Percentiles rank a stretch among this genome's conserved stretches.
Conservation (phyloP, 2,113 vertebrate genomes). For the Euleptes europaea region DNA sequence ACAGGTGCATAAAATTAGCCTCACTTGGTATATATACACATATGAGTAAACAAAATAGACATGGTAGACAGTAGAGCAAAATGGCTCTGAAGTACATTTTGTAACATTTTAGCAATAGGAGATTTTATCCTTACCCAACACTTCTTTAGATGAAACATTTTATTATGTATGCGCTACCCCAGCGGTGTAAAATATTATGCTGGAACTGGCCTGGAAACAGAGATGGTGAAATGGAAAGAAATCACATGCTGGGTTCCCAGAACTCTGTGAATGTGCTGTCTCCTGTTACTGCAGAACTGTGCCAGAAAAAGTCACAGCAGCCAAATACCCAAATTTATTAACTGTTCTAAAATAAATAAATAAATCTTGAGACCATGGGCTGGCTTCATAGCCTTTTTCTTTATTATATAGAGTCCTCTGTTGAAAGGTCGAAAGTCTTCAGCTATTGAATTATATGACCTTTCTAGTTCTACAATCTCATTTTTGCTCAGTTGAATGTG, state of each 20-base stretch:
- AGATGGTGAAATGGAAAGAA: background rate
- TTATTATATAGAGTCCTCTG: background rate
- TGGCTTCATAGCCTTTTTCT: rapidly evolving
- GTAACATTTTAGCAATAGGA: background rate
- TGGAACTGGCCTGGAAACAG: background rate
- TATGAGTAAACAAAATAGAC: no score
- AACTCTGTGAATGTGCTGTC: background rate
- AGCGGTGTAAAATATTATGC: background rate
- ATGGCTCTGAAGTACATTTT: no score
- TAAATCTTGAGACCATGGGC: rapidly evolving
- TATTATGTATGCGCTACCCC: background rate
- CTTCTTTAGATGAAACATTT: background rate
- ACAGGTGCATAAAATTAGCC: no score
- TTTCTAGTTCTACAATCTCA: slow-evolving; percentile 3
- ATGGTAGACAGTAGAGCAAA: no score
- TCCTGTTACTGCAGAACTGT: background rate
- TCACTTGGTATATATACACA: no score
- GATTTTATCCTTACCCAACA: background rate
- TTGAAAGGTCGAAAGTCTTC: slow-evolving; percentile 16
- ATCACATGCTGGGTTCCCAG: background rate
- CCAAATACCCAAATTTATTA: background rate
- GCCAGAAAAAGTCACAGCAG: no score
- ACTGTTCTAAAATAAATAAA: background rate
- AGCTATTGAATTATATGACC: background rate
- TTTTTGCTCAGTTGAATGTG: background rate